Evolutionary conservation across 2,888 invertebrate genomes (phyloP).

Genomic region (Marasmarcha lunaedactyla): DNA sequence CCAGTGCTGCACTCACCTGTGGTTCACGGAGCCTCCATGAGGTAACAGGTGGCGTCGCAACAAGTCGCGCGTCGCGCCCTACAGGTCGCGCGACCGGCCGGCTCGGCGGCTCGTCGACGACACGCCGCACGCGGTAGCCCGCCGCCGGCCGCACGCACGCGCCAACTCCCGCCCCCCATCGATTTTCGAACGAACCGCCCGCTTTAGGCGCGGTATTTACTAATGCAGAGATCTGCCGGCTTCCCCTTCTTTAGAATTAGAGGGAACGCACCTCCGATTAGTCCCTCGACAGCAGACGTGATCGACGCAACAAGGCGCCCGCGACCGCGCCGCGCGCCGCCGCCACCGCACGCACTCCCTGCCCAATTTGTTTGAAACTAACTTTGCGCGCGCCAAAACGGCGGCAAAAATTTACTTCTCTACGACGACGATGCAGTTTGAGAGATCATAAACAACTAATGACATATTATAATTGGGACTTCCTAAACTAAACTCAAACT

Average conservation of each 20-base stretch:
- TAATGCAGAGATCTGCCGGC: slow-evolving; percentile 47
- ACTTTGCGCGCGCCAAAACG: neutral
- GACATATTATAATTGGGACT: no score
- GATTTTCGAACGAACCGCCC: slow-evolving; percentile 54
- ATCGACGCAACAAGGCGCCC: no score
- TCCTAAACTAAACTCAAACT: no score
- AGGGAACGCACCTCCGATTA: slow-evolving; percentile 16
- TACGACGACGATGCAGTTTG: no score
- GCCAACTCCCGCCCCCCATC: slow-evolving; percentile 41
- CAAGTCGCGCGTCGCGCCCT: slow-evolving; percentile 43
- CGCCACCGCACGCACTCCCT: no score
- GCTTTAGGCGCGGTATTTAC: slow-evolving; percentile 50
- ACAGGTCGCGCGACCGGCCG: slow-evolving; percentile 29
- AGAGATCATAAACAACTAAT: no score
- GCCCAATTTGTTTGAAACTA: no score
- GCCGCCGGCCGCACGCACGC: slow-evolving; percentile 42
- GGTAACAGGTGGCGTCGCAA: slow-evolving; percentile 63
- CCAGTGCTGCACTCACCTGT: slow-evolving; percentile 36
- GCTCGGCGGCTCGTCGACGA: slow-evolving; percentile 6
- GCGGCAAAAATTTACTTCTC: no score
- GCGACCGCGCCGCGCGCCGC: no score
- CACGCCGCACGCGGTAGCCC: slow-evolving; percentile 40
- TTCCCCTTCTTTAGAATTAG: slow-evolving; percentile 44
- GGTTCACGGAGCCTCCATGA: slow-evolving; percentile 49
- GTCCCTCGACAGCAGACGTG: no score